These are phyloP conservation scores for Heliothis subflexa DNA, from an alignment of 1,140 invertebrate genomes.

Conservation along the genomic window DNA sequence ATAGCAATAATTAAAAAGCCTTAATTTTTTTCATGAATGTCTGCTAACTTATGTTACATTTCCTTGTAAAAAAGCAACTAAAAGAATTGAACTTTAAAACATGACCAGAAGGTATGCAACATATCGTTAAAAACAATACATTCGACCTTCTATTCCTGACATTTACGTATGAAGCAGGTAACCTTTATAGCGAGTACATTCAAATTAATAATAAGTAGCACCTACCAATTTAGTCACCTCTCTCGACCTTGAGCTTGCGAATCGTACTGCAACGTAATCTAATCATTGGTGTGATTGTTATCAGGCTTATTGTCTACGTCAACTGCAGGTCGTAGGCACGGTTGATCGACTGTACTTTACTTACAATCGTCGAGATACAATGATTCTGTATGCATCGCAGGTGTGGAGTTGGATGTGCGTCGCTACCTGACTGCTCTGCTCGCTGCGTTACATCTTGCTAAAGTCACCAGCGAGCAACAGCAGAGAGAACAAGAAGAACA, in stretches of 20 bases:
- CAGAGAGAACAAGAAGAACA: slow-evolving; percentile 64
- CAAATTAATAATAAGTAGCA: slow-evolving; percentile 5
- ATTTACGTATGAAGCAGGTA: not conserved
- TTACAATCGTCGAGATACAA: too few relatives aligned
- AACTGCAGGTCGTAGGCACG: too few relatives aligned
- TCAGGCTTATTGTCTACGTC: not conserved
- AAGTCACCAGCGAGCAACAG: slow-evolving; percentile 88
- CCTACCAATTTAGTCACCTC: not conserved
- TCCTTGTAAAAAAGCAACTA: too few relatives aligned
- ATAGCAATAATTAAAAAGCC: too few relatives aligned
- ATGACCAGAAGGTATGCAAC: not conserved
- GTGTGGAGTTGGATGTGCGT: slow-evolving; percentile 86
- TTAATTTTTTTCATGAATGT: too few relatives aligned
- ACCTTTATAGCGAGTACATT: not conserved
- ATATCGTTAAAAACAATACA: not conserved
- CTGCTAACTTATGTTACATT: too few relatives aligned
- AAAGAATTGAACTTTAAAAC: too few relatives aligned
- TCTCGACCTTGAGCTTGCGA: not conserved
- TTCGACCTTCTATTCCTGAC: not conserved
- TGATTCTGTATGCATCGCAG: slow-evolving; percentile 49
- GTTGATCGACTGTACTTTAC: too few relatives aligned
- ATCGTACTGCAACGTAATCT: slow-evolving; percentile 1
- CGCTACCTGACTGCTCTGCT: slow-evolving; percentile 88
- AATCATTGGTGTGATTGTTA: slow-evolving; percentile 7
- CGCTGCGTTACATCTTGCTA: slow-evolving; percentile 88